Evolutionary conservation across 2,797 vertebrate species (phyloP), one percentile per base, ranked within the genome.

Genomic region (Sebastes iracundus): DNA sequence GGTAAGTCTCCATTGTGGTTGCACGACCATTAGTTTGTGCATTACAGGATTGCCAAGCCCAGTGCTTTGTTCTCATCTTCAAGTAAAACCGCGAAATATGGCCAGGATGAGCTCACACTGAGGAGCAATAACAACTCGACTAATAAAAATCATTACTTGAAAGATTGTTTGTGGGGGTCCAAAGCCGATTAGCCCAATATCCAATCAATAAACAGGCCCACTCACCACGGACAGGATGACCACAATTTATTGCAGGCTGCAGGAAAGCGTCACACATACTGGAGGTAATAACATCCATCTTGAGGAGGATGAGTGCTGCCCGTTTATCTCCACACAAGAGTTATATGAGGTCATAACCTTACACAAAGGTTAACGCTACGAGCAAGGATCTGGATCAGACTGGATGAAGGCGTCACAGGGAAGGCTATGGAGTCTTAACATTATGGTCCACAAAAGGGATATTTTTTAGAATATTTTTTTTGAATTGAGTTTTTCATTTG

Each of bases 171-270:
- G 80, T 30, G 78, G 23, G 38, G 53, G 18, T 75, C 72, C 52
- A 74, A 81, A 89, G 76, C 67, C 18, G 84, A 93, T 91, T 88
- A 84, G 30, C 52, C 67, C 78, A 53, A 89, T 84, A 83, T 75
- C 73, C 77, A 67, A 86, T 91, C 85, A 79, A 90, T 88, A 79
- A 74, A 68, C 81, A 25, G 67, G 32, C 77, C 60, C 9, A 18
- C 53, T 79, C 82, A 30, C 66, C 22, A 0, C 69, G 25, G 78
- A 79, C 61, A 59, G 67, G 70, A 18, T 25, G 75, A 70, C 62
- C 55, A 6, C 83, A 68, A 88, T 88, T 86, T 91, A 90, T 79
- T 59, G 66, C 72, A 28, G 60, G 63, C 72, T 79, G 67, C 65
- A 49, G 28, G 81, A 65, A 81, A 59, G 52, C 58, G 42, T 82